Base-by-base conservation (phyloP, 2,797 vertebrate species). In the Tenualosa ilisha region DNA sequence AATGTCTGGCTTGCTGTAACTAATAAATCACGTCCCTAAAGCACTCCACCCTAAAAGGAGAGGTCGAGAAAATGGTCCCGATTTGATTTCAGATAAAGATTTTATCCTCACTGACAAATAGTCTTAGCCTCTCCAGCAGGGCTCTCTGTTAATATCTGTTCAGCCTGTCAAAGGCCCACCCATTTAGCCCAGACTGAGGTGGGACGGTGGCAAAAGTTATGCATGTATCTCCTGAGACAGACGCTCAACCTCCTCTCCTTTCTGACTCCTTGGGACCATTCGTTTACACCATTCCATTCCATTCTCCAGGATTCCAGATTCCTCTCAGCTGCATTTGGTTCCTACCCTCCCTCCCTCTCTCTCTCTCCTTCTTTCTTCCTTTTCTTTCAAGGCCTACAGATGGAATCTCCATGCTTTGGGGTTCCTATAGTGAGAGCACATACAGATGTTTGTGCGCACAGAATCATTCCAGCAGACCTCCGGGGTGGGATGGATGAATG, bases 391-490 rank as follows among this genome's bases (percentile, higher is more conserved):
- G 72, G 40, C 37, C 72, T 43, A 79, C 72, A 79, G 40, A 79
- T 79, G 72, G 40, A 17, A 20, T 79, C 72, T 22, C 72, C 26
- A 79, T 79, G 40, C 40, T 79, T 43, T 79, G 37, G 72, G 37
- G 40, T 4, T 40, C 40, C 72, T 46, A 79, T 46, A 22, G 72
- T 22, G 72, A 17, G 72, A 20, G 37, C 37, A 40, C 72, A 15
- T 46, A 79, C 72, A 79, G 72, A 79, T 79, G 72, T 75, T 75
- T 12, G 37, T 46, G 37, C 37, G 40, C 72, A 46, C 72, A 79
- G 37, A 79, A 79, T 79, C 72, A 79, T 46, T 79, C 37, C 40
- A 46, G 72, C 72, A 79, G 72, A 79, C 37, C 72, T 79, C 72
- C 20, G 17, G 72, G 72, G 72, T 17, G 40, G 72, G 20, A 79